These are phyloP conservation scores for Atherix ibis DNA, from an alignment of 2,888 invertebrate species.

Conservation along the genomic window DNA sequence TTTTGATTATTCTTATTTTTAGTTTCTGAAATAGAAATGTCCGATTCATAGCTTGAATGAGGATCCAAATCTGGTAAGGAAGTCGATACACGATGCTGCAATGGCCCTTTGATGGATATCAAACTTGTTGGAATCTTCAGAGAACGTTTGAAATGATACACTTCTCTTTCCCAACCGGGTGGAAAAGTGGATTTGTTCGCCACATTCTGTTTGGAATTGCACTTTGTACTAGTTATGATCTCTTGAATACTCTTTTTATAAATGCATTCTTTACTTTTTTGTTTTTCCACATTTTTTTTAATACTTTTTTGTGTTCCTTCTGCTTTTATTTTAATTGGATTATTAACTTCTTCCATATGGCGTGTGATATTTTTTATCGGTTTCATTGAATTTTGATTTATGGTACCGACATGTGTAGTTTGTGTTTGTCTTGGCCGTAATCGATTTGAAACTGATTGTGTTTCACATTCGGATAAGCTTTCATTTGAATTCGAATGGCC, in stretches of 20 bases:
- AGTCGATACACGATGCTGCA: constrained; percentile 51
- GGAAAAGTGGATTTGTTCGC: constrained; percentile 41
- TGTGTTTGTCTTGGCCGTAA: constrained; percentile 13
- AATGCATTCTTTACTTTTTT: background rate
- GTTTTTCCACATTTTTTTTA: too few relatives aligned
- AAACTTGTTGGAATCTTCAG: constrained; percentile 65
- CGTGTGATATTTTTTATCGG: too few relatives aligned
- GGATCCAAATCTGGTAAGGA: constrained; percentile 66
- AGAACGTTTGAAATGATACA: constrained; percentile 67
- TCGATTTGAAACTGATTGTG: constrained; percentile 11
- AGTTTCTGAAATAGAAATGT: constrained; percentile 10
- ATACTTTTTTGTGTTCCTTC: too few relatives aligned
- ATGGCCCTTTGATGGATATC: constrained; percentile 62
- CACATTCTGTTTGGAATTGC: background rate
- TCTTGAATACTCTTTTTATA: too few relatives aligned
- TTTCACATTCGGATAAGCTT: constrained; percentile 13
- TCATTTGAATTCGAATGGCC: background rate
- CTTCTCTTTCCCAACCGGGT: constrained; percentile 71
- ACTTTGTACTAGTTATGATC: too few relatives aligned
- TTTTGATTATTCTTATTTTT: constrained; percentile 4
- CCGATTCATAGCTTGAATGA: constrained; percentile 46
- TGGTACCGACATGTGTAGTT: background rate
- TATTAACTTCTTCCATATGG: too few relatives aligned
- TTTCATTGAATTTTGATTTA: background rate
- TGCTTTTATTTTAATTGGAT: too few relatives aligned